Conservation (phyloP, 2,797 vertebrate species). For the Synanceia verrucosa region DNA sequence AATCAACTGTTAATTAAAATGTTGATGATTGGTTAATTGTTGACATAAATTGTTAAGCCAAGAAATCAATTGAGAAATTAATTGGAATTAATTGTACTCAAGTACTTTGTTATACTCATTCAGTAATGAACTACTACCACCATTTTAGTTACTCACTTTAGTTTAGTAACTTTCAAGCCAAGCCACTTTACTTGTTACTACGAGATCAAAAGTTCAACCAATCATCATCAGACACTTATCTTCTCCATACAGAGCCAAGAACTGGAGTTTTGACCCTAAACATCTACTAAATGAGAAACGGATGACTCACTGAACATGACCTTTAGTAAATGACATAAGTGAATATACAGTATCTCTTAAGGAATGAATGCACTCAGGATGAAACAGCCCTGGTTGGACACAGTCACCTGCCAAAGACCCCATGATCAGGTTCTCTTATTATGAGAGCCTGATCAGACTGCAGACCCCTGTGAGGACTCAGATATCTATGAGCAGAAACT, state of each 20-base stretch:
- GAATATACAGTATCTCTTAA: conserved; percentile 11
- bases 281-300: too few relatives aligned
- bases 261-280: not conserved
- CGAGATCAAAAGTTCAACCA: not conserved
- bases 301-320: conserved; percentile 40
- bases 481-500: conserved; percentile 26
- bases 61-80: too few relatives aligned
- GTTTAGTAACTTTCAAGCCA: not conserved
- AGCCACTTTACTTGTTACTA: not conserved
- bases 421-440: conserved; percentile 36
- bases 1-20: not conserved
- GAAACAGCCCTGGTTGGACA: conserved; percentile 29
- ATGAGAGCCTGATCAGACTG: conserved; percentile 42
- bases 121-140: not conserved
- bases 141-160: not conserved
- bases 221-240: not conserved
- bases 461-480: conserved; percentile 18
- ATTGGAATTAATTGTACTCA: not conserved
- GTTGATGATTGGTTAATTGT: not conserved
- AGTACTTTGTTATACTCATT: not conserved
- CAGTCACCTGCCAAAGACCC: conserved; percentile 39
- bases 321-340: conserved; percentile 48
- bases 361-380: conserved; percentile 20
- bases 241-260: not conserved
- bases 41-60: not conserved